These are phyloP conservation scores for Lasioglossum malachurum DNA, from an alignment of 2,888 invertebrate genomes.

Conservation along the genomic window DNA sequence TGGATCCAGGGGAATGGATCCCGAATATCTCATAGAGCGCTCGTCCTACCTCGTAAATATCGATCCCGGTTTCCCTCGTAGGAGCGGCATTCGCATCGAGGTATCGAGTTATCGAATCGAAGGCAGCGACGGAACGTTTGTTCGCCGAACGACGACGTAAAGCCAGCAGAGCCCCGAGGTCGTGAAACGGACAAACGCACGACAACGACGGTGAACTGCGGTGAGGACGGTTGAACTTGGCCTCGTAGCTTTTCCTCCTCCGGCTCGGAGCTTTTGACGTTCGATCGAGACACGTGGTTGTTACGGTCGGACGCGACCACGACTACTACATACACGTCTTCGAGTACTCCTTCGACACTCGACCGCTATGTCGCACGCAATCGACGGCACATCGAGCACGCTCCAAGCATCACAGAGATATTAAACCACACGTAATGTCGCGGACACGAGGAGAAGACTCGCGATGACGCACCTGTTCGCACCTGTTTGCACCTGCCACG, in stretches of 20 bases:
- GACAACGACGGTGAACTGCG: neutral
- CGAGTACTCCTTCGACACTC: neutral
- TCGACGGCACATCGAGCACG: neutral
- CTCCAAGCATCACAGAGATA: neutral
- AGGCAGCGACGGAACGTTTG: constrained; percentile 4
- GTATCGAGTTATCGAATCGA: constrained; percentile 24
- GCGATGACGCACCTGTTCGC: constrained; percentile 2
- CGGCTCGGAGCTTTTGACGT: constrained; percentile 16
- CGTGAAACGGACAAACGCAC: neutral
- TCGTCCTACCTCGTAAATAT: constrained; percentile 72
- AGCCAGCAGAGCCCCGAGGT: neutral
- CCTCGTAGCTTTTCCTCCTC: constrained; percentile 9
- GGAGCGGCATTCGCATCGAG: constrained; percentile 45
- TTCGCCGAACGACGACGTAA: neutral
- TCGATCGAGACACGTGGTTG: constrained; percentile 34
- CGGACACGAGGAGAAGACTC: neutral
- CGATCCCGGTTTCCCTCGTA: constrained; percentile 63
- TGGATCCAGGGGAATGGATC: neutral
- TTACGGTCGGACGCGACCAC: neutral
- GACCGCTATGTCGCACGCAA: neutral
- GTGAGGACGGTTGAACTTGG: constrained; percentile 5
- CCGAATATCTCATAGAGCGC: constrained; percentile 29
- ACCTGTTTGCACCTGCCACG: constrained; percentile 10
- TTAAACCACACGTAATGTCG: neutral
- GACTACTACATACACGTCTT: neutral